Evolutionary conservation across 2,888 invertebrate species (phyloP).

Genomic region (Cetonia aurata): DNA sequence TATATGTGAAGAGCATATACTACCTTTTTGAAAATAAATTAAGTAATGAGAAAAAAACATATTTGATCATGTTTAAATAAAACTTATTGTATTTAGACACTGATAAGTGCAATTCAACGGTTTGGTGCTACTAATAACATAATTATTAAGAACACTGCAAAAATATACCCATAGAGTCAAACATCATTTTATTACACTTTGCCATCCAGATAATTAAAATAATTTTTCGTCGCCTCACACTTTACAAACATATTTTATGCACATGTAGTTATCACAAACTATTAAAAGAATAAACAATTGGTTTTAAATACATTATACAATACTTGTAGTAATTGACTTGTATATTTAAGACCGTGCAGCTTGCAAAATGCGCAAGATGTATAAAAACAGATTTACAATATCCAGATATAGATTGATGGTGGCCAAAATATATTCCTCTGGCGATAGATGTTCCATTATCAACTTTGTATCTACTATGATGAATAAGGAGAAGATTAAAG

Average conservation of each 20-base stretch:
- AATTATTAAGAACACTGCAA: no score
- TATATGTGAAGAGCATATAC: no score
- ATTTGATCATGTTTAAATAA: no score
- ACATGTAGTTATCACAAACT: slow-evolving; percentile 5
- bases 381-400: slow-evolving; percentile 86
- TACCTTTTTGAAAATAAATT: no score
- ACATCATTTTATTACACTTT: no score
- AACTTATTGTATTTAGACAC: no score
- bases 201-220: not conserved
- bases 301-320: not conserved
- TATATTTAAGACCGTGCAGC: slow-evolving; percentile 59
- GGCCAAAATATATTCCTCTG: slow-evolving; percentile 90
- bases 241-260: no score
- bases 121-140: no score
- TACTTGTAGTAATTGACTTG: not conserved
- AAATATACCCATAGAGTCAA: no score
- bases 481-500: slow-evolving; percentile 83
- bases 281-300: slow-evolving; percentile 10
- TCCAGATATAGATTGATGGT: slow-evolving; percentile 90
- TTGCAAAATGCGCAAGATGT: slow-evolving; percentile 82
- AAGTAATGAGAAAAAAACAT: no score
- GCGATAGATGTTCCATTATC: slow-evolving; percentile 83
- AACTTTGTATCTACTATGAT: slow-evolving; percentile 88
- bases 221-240: not conserved
- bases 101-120: no score